Evolutionary conservation across 2,888 invertebrate genomes (phyloP).

Genomic region (Scelioninae gen. 1): DNA sequence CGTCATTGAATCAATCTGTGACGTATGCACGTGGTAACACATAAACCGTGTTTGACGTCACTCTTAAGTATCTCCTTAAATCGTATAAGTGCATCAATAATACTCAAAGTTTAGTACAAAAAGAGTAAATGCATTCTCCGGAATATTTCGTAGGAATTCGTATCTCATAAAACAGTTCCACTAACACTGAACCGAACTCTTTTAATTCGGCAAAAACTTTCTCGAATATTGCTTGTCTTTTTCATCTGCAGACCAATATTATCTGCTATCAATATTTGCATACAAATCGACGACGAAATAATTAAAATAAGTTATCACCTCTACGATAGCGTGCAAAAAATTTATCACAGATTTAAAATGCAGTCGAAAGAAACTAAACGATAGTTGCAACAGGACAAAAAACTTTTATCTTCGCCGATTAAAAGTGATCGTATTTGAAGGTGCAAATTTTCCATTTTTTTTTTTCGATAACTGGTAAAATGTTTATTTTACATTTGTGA

Average conservation of each 20-base stretch:
- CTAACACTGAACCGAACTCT: slow-evolving; percentile 5
- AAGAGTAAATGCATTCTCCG: slow-evolving; percentile 2
- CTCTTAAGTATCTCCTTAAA: slow-evolving; percentile 1
- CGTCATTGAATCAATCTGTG: too few species aligned
- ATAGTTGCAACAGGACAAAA: neutral
- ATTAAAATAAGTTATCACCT: slow-evolving; percentile 24
- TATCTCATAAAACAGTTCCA: slow-evolving; percentile 5
- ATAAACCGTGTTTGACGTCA: neutral
- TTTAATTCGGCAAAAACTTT: neutral
- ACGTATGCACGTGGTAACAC: neutral
- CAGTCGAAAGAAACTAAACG: neutral
- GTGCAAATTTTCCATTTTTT: neutral
- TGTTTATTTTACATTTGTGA: too few species aligned
- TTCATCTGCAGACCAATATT: neutral
- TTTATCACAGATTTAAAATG: neutral
- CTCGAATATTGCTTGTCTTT: slow-evolving; percentile 9
- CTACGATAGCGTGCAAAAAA: slow-evolving; percentile 3
- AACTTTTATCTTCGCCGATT: slow-evolving; percentile 8
- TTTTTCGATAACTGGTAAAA: neutral
- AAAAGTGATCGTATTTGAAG: slow-evolving; percentile 3
- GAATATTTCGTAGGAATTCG: slow-evolving; percentile 14
- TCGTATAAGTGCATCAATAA: slow-evolving; percentile 6
- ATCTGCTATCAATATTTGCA: too few species aligned
- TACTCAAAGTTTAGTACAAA: neutral
- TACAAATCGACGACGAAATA: slow-evolving; percentile 1